A percentile compares a stretch with the other conserved stretches of the same genome.
Conservation (phyloP, 30 jellyfish, hydroid and myxozoan genomes). For the Sanderia malayensis region DNA sequence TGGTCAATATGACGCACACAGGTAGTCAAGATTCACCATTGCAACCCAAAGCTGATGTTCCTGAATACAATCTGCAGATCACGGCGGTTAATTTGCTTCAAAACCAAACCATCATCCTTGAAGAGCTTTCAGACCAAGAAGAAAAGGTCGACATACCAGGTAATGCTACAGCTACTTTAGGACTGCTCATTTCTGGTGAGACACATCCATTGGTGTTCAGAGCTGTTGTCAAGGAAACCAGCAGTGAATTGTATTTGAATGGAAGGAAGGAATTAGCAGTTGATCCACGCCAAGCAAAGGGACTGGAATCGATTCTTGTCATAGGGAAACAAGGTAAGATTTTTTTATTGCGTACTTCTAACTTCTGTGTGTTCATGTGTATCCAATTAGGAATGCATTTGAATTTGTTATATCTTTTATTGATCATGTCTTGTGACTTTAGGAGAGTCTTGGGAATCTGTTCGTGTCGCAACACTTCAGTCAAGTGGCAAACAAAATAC, state of each 20-base stretch:
- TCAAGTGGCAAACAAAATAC: conserved; percentile 33
- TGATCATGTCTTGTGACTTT: too few species aligned
- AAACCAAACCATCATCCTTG: conserved; percentile 28
- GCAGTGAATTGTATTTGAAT: conserved; percentile 32
- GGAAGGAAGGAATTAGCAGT: conserved; percentile 64
- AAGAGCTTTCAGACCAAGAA: conserved; percentile 47
- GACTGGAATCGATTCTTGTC: conserved; percentile 78
- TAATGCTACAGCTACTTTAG: conserved; percentile 74
- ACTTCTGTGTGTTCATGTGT: too few species aligned
- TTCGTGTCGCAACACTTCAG: conserved; percentile 39
- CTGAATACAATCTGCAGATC: conserved; percentile 42
- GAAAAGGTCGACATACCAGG: conserved; percentile 70
- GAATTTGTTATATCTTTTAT: too few species aligned
- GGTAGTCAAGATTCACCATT: conserved; percentile 12
- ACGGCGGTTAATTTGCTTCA: conserved; percentile 55
- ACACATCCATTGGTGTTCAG: conserved; percentile 58
- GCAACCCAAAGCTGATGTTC: conserved; percentile 16
- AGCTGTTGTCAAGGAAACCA: conserved; percentile 51
- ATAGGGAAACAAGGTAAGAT: conserved; percentile 67
- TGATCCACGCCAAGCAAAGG: conserved; percentile 75
- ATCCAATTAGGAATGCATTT: too few species aligned
- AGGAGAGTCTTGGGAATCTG: conserved; percentile 70
- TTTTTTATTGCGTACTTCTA: too few species aligned
- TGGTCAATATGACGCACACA: conserved; percentile 4
- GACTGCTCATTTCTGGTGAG: conserved; percentile 54